Conservation (phyloP, 2,797 vertebrate genomes). For the Chrosomus eos region DNA sequence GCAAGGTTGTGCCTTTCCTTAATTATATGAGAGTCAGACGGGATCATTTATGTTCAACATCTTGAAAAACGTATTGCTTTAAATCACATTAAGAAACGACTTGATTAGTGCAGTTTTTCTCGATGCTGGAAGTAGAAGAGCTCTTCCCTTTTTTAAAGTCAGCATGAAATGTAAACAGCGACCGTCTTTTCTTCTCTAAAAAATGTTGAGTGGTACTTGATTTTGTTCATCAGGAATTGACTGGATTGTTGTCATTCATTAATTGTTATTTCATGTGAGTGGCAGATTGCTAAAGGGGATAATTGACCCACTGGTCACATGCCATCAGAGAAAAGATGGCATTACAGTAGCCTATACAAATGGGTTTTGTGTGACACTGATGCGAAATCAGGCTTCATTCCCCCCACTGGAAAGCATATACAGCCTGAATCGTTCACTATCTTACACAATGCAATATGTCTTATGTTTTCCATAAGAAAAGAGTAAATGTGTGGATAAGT, state of each 20-base stretch:
- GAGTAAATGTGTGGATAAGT: background rate
- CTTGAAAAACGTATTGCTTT: background rate
- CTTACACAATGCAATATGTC: background rate
- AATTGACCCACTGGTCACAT: background rate
- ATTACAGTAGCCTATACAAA: background rate
- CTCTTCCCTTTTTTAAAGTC: background rate
- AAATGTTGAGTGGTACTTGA: background rate
- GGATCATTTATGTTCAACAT: slow-evolving; percentile 6
- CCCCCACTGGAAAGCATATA: background rate
- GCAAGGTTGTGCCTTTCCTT: slow-evolving; percentile 13
- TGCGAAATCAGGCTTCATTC: background rate
- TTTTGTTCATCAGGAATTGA: background rate
- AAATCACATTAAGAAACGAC: background rate
- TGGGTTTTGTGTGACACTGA: background rate
- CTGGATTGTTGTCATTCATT: background rate
- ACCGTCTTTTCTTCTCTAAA: background rate
- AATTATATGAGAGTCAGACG: background rate
- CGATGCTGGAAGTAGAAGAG: background rate
- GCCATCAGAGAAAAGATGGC: background rate
- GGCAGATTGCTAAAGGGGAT: background rate
- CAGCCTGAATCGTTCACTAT: background rate
- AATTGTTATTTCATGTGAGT: too few species aligned
- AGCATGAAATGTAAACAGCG: background rate
- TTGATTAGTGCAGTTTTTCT: background rate
- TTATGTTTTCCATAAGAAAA: background rate